Base-by-base conservation (phyloP, 1,140 invertebrate genomes). In the Andrena cerasifolii region DNA sequence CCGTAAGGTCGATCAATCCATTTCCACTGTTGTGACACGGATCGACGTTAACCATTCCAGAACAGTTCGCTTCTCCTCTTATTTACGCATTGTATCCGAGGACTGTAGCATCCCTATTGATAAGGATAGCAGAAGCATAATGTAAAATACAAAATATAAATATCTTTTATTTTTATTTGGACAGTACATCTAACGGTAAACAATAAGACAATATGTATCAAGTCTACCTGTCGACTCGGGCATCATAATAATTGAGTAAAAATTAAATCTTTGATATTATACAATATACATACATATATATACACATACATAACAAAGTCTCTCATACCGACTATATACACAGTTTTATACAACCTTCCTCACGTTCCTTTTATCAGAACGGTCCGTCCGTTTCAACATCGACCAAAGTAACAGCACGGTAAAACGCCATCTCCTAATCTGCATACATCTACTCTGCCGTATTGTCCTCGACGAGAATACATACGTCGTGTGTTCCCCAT, bases 281-380 rank as follows among this genome's bases (percentile, higher is more conserved):
- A 83, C 78, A 87, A 63, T 70, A 54, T 78, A 58, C 72, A 66
- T 66, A 66, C 31, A 53, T 14, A 14, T 45, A 21, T 74, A 74
- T 28, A 56, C 53, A 74, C 18, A 14, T 3, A 65, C 47, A 76
- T 70, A 84, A 85, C 82, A 79, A 67, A 79, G 72, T 71, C 31
- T 75, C 62, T 75, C 56, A 53, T 59, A 74, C 67, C 79, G 66
- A 86, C 74, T 91, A 91, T 91, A 87, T 91, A 91, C 88, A 90
- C 83, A 83, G 85, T 79, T 91, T 88, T 89, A 83, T 89, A 91
- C 86, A 91, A 82, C 53, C 8, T 71, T 76, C 2, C 40, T 56
- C 21, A 6, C 21, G 8, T 43, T 54, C 31, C n/a, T 24, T n/a
- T 36, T 16, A 21, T 8, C 8, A 2, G 7, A 31, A 54, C 18